Percentiles rank a stretch among this genome's conserved stretches.
Conservation (phyloP, 2,113 vertebrate species). For the Miniopterus natalensis region DNA sequence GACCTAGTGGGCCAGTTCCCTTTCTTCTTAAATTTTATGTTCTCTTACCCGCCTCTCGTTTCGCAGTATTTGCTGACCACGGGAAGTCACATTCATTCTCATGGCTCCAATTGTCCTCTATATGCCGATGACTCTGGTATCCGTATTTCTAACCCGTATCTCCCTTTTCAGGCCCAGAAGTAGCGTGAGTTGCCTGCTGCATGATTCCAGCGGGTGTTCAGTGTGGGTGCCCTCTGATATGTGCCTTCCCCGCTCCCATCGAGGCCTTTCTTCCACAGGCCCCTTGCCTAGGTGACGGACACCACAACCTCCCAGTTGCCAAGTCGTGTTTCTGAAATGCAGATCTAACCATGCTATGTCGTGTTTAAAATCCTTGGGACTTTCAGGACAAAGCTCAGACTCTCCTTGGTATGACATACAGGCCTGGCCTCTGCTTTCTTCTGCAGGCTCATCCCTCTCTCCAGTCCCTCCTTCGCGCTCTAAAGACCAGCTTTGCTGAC, state of each 20-base stretch:
- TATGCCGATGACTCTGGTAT: not conserved
- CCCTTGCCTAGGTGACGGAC: not conserved
- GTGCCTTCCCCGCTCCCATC: not conserved
- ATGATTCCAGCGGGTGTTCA: not conserved
- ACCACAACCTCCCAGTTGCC: not conserved
- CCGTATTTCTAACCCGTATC: not conserved
- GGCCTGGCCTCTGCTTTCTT: not conserved
- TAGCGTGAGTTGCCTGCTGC: not conserved
- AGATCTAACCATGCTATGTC: not conserved
- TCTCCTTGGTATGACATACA: not conserved
- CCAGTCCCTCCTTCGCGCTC: not conserved
- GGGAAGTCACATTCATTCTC: not conserved
- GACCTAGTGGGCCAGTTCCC: not conserved
- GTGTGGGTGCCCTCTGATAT: not conserved
- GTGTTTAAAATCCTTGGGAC: conserved; percentile 10
- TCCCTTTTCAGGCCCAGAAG: not conserved
- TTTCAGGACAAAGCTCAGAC: not conserved
- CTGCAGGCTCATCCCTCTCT: not conserved
- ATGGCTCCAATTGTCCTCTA: not conserved
- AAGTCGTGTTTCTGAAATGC: not conserved
- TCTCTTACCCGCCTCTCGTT: not conserved
- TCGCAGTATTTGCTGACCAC: not conserved
- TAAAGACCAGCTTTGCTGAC: not conserved
- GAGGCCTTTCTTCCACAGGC: not conserved
- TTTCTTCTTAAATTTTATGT: conserved; percentile 1